Base-by-base conservation (phyloP, 2,113 vertebrate genomes). In the Alethe castanea region DNA sequence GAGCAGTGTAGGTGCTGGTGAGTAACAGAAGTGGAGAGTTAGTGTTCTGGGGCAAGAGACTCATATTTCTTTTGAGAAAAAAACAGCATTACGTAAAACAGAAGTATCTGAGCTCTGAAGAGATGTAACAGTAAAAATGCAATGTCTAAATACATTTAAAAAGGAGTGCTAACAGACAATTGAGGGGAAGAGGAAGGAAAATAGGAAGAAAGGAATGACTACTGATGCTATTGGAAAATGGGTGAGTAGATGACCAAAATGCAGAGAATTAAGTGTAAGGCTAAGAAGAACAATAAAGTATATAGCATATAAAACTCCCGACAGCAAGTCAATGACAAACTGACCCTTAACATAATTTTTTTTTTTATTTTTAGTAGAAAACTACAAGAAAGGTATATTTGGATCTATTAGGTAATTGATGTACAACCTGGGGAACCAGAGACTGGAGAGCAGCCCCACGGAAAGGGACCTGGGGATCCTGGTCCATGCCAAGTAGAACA, bases 401-500 rank as follows among this genome's bases (percentile, higher is more conserved):
- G 22, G 26, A 40, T 56, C 38, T 78, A 23, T 53, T 12, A 82
- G 19, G 38, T n/a, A 50, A 8, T 12, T 13, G 11, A 29, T 59
- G 28, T 47, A 38, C n/a, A 54, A 38, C 61, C 0, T 40, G 29
- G n/a, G 16, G 19, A 47, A 14, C 2, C 4, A 54, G 56, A 47
- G 29, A 24, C 14, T 61, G 33, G 47, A 45, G 14, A 61, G 47
- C 0, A 47, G n/a, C 8, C 0, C 19, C 6, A 3, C 3, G 8
- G n/a, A 47, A 70, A 54, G 6, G 47, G 9, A 38, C 6, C 19
- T 47, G 12, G 4, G 23, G 3, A 4, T 61, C 3, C n/a, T 61
- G 47, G 4, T 52, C 0, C 0, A 0, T 23, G 47, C 5, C 19
- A 61, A 29, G n/a, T 0, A 45, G 56, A 47, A 24, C 23, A 19